phyloP scores from a whole-genome alignment of 2,888 invertebrate genomes.

The Herminia tarsipennalis region DNA sequence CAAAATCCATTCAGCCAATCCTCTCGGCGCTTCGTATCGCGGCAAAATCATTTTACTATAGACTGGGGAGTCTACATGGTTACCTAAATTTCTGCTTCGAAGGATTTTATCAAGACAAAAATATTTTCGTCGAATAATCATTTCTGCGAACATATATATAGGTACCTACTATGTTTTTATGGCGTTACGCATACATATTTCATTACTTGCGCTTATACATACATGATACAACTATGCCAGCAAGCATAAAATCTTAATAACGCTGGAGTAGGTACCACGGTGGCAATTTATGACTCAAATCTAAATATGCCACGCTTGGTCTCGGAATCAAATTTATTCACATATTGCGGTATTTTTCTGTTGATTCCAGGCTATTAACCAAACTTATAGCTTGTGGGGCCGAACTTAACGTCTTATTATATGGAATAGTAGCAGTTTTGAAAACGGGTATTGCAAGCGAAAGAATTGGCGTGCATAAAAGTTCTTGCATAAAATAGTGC shows the following conservation, averaged over 20 bases:
- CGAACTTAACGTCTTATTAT: not conserved
- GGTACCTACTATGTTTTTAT: constrained; percentile 42
- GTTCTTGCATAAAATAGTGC: too few relatives aligned
- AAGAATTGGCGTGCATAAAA: too few relatives aligned
- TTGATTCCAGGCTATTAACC: constrained; percentile 27
- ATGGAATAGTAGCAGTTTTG: too few relatives aligned
- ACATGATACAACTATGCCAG: constrained; percentile 47
- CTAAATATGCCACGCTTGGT: constrained; percentile 40
- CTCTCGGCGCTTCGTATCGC: constrained; percentile 15
- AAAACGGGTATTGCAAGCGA: too few relatives aligned
- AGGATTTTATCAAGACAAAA: constrained; percentile 15
- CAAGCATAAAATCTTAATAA: constrained; percentile 57
- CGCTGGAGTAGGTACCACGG: constrained; percentile 35
- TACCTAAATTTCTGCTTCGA: constrained; percentile 12
- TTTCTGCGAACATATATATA: constrained; percentile 33
- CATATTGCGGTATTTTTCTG: constrained; percentile 29
- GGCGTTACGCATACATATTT: constrained; percentile 56
- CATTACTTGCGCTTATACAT: constrained; percentile 50
- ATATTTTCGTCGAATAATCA: constrained; percentile 5
- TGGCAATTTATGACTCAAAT: constrained; percentile 43
- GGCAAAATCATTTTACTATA: constrained; percentile 22
- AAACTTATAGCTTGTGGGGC: constrained; percentile 8
- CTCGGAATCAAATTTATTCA: constrained; percentile 37
- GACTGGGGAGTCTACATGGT: constrained; percentile 1
- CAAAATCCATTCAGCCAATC: constrained; percentile 26